Evolutionary conservation across 2,888 invertebrate genomes (phyloP).

Genomic region (Allacma fusca): DNA sequence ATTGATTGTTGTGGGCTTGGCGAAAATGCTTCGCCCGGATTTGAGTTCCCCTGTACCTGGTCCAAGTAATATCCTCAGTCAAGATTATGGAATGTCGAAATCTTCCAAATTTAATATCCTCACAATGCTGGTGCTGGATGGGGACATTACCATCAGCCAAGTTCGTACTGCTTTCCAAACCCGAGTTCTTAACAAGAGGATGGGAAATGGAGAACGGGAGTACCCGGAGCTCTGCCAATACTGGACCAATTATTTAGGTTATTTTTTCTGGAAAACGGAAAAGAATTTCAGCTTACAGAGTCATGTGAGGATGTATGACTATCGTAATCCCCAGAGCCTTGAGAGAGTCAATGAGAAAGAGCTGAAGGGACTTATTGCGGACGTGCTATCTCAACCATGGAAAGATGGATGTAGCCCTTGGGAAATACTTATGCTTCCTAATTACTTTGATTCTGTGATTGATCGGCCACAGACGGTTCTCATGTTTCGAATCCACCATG

Average conservation of each 20-base stretch:
- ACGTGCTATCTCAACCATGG: slow-evolving; percentile 4
- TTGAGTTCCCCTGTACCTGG: not conserved
- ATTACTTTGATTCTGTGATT: not conserved
- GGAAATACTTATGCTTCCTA: not conserved
- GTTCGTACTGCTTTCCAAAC: not conserved
- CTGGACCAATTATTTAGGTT: slow-evolving; percentile 7
- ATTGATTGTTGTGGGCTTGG: not conserved
- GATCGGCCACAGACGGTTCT: not conserved
- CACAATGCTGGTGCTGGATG: not conserved
- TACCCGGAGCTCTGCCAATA: slow-evolving; percentile 10
- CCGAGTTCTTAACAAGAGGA: slow-evolving; percentile 5
- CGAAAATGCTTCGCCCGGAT: not conserved
- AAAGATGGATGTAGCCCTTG: slow-evolving; percentile 1
- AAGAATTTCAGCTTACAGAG: not conserved
- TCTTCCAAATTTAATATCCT: slow-evolving; percentile 11
- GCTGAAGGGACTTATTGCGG: not conserved
- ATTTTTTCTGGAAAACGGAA: not conserved
- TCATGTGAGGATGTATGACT: slow-evolving; percentile 8
- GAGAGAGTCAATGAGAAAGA: not conserved
- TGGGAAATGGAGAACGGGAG: not conserved
- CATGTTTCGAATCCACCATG: slow-evolving; percentile 10
- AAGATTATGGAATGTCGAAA: not conserved
- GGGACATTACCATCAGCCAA: not conserved
- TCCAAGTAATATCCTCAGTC: not conserved
- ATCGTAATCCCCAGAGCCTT: not conserved